Conservation (phyloP, 2,113 vertebrate genomes). For the Mesembrinibis cayennensis region DNA sequence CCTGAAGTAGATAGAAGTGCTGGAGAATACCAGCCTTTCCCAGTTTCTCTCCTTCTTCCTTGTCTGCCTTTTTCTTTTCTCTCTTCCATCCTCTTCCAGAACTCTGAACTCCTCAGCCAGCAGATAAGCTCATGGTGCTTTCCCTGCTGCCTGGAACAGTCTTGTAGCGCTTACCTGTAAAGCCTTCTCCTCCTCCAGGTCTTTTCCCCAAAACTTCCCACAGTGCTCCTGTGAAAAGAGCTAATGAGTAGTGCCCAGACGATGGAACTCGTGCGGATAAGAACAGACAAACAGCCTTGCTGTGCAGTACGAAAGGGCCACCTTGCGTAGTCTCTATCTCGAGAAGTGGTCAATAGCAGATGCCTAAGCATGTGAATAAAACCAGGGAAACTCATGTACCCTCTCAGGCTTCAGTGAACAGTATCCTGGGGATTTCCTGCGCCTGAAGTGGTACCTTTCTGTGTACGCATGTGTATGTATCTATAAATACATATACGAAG, state of each 20-base stretch:
- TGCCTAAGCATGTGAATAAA: neutral
- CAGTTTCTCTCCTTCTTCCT: neutral
- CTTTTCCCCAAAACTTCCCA: neutral
- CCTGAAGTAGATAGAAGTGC: neutral
- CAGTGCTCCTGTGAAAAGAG: neutral
- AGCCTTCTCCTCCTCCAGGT: neutral
- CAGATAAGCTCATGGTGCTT: neutral
- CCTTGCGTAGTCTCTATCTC: neutral
- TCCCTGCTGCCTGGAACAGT: neutral
- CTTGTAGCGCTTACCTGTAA: neutral
- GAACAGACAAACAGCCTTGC: neutral
- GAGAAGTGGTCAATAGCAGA: neutral
- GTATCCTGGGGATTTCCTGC: neutral
- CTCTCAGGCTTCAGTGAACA: neutral
- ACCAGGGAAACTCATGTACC: neutral
- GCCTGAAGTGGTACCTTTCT: neutral
- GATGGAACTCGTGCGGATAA: accelerated
- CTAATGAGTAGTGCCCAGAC: neutral
- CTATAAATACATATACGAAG: neutral
- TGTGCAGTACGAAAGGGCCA: neutral
- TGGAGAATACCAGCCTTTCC: neutral
- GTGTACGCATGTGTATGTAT: accelerated
- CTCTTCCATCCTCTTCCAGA: neutral
- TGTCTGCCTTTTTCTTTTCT: neutral
- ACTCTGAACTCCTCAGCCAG: neutral